Evolutionary conservation across 2,888 invertebrate genomes (phyloP).

Genomic region (Rambutsinella grinnellia): DNA sequence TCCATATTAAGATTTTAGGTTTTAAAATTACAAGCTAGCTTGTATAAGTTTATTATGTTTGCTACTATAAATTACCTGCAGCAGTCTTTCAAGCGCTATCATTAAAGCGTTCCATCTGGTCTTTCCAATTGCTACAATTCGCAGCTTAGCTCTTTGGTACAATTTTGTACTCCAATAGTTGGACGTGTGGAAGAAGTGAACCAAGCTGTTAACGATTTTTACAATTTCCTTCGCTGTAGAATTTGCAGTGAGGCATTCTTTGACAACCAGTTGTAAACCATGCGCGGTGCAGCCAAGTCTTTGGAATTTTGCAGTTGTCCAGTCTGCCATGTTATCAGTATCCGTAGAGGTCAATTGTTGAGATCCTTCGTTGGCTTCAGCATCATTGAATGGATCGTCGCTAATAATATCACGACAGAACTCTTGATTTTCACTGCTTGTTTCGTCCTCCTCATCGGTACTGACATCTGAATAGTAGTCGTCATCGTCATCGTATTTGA

Average conservation of each 20-base stretch:
- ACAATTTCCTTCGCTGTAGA: background rate
- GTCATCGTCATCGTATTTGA: background rate
- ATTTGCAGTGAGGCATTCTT: background rate
- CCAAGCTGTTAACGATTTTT: background rate
- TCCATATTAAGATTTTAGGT: too few relatives aligned
- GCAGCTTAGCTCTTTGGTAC: background rate
- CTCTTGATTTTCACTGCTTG: background rate
- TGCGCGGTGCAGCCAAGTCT: conserved; percentile 16
- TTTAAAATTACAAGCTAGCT: too few relatives aligned
- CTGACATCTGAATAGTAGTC: background rate
- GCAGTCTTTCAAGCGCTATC: conserved; percentile 2
- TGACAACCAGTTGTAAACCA: conserved; percentile 19
- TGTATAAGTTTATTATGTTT: too few relatives aligned
- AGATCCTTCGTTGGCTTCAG: background rate
- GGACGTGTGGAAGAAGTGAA: conserved; percentile 9
- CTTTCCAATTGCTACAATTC: background rate
- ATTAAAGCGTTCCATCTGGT: conserved; percentile 13
- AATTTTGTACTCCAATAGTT: conserved; percentile 5
- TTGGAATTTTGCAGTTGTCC: background rate
- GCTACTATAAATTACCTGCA: background rate
- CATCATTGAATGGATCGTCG: background rate
- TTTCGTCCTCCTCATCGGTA: background rate
- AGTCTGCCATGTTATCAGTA: background rate
- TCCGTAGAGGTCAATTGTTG: too few relatives aligned
- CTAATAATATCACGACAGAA: background rate